Percentiles rank a stretch among this genome's conserved stretches.
These are phyloP conservation scores for Eclectus roratus DNA, from an alignment of 2,113 vertebrate genomes.

Conservation along the genomic window DNA sequence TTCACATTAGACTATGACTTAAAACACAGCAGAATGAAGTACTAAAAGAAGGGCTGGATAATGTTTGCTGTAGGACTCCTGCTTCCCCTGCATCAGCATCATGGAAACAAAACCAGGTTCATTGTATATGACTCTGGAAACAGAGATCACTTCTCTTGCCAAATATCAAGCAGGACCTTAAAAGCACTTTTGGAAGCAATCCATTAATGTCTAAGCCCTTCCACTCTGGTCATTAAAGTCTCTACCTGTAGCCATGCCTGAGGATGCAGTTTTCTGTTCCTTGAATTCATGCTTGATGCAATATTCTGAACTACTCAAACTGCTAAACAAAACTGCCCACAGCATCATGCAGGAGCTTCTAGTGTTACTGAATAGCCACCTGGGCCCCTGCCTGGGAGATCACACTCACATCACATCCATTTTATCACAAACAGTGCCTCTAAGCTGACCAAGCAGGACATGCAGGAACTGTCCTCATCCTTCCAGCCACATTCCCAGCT, in stretches of 20 bases:
- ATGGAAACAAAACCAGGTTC: not conserved
- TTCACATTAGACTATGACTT: not conserved
- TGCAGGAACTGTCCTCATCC: not conserved
- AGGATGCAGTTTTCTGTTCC: not conserved
- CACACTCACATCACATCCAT: not conserved
- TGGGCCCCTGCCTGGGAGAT: not conserved
- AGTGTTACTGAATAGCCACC: rapidly evolving
- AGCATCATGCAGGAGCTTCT: not conserved
- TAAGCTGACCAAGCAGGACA: not conserved
- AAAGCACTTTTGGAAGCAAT: rapidly evolving
- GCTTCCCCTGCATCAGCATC: not conserved
- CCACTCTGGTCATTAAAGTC: not conserved
- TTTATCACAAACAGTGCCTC: not conserved
- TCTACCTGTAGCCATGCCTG: not conserved
- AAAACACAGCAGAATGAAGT: not conserved
- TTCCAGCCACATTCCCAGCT: not conserved
- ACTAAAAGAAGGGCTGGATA: not conserved
- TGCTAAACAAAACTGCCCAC: rapidly evolving
- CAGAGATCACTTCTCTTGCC: not conserved
- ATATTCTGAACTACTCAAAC: not conserved
- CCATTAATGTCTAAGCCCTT: not conserved
- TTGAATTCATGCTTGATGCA: not conserved
- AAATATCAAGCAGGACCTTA: not conserved
- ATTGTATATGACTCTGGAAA: not conserved
- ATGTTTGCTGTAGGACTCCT: not conserved